A percentile compares a stretch with the other conserved stretches of the same genome.
Evolutionary conservation across 2,797 vertebrate genomes (phyloP).

Genomic region (Microtus obscurus): DNA sequence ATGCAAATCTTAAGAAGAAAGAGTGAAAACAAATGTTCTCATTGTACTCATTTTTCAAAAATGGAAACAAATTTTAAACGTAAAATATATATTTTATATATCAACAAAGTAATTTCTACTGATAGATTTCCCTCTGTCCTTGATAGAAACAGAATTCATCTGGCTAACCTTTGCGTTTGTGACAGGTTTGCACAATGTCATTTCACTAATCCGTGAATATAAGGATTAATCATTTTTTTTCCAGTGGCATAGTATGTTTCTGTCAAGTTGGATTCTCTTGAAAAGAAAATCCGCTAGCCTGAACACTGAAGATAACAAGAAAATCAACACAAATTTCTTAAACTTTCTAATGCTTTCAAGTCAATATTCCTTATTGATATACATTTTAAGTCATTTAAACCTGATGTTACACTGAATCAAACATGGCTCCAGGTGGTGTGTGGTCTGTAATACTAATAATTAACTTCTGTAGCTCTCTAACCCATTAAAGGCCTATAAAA

Average conservation of each 20-base stretch:
- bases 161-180: slow-evolving; percentile 54
- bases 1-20: neutral
- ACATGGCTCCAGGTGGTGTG: slow-evolving; percentile 46
- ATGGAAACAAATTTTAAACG: slow-evolving; percentile 4
- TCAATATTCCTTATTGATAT: slow-evolving; percentile 59
- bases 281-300: slow-evolving; percentile 75
- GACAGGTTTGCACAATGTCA: slow-evolving; percentile 68
- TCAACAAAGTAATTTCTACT: neutral
- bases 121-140: neutral
- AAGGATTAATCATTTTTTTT: slow-evolving; percentile 76
- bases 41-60: neutral
- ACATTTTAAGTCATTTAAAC: slow-evolving; percentile 10
- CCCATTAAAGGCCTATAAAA: neutral
- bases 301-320: slow-evolving; percentile 73
- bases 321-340: slow-evolving; percentile 71
- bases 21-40: neutral
- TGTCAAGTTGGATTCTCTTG: slow-evolving; percentile 65
- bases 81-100: neutral
- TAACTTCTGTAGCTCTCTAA: slow-evolving; percentile 69
- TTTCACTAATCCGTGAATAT: slow-evolving; percentile 71
- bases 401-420: neutral
- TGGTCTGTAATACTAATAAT: slow-evolving; percentile 67
- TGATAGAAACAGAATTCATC: slow-evolving; percentile 23
- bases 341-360: slow-evolving; percentile 56
- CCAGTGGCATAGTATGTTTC: slow-evolving; percentile 51